Conservation (phyloP, 2,113 vertebrate genomes). For the Phalacrocorax aristotelis region DNA sequence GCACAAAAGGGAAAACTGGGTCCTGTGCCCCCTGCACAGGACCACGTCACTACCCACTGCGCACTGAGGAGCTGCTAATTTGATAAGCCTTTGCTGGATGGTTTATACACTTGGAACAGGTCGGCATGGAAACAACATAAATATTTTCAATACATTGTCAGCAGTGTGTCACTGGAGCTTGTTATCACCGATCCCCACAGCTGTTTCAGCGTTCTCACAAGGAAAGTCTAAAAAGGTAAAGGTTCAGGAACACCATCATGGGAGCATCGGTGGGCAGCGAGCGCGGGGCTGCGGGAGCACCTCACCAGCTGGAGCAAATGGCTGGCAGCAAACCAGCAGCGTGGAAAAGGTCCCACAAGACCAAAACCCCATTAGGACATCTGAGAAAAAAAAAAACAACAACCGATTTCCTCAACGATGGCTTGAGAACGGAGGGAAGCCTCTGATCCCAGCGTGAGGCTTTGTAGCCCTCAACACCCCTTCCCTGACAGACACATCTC, state of each 20-base stretch:
- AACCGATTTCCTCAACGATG: rapidly evolving
- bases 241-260: not conserved
- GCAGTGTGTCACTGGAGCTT: not conserved
- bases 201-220: not conserved
- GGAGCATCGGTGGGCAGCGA: not conserved
- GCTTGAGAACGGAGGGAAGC: not conserved
- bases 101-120: not conserved
- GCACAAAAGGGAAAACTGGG: not conserved
- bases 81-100: not conserved
- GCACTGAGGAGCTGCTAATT: not conserved
- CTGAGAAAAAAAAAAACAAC: not conserved
- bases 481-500: rapidly evolving
- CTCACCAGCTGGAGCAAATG: not conserved
- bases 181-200: not conserved
- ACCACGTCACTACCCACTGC: rapidly evolving
- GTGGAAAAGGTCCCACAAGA: not conserved
- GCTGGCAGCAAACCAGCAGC: too few species aligned
- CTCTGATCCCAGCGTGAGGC: rapidly evolving
- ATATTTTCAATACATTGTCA: not conserved
- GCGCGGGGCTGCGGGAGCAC: rapidly evolving
- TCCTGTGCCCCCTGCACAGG: too few species aligned
- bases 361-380: not conserved
- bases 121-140: slow-evolving; percentile 1
- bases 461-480: rapidly evolving
- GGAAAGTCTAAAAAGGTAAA: not conserved